Conservation (phyloP, 2,888 invertebrate species). For the Cryptophagus acutangulus region DNA sequence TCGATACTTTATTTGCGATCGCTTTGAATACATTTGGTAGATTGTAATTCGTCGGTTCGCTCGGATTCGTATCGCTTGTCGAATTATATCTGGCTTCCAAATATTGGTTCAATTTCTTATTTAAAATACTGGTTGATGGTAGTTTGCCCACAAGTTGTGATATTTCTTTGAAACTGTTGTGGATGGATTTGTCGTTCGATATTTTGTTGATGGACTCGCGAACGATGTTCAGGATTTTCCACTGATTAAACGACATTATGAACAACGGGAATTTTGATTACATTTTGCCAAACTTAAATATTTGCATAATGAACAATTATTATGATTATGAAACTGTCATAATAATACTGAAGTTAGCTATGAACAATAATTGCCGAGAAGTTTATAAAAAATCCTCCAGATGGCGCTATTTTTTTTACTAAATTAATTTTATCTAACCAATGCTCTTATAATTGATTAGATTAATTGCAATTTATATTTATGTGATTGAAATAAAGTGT, state of each 20-base stretch:
- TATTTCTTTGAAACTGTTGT: slow-evolving; percentile 47
- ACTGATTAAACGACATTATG: slow-evolving; percentile 38
- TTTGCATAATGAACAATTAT: too few species aligned
- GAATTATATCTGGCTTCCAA: slow-evolving; percentile 22
- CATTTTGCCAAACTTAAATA: slow-evolving; percentile 3
- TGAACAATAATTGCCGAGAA: too few species aligned
- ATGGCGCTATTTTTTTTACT: too few species aligned
- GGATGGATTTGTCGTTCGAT: slow-evolving; percentile 45
- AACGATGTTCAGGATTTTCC: slow-evolving; percentile 47
- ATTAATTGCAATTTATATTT: too few species aligned
- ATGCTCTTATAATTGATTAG: too few species aligned
- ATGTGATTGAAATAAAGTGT: too few species aligned
- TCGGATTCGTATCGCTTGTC: not conserved
- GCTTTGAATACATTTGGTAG: slow-evolving; percentile 44
- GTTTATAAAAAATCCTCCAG: too few species aligned
- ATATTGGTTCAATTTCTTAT: slow-evolving; percentile 30
- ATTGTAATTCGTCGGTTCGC: slow-evolving; percentile 7
- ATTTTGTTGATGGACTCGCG: slow-evolving; percentile 47
- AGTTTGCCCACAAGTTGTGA: slow-evolving; percentile 49
- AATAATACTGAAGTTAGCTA: too few species aligned
- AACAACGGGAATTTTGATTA: not conserved
- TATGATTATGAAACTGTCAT: too few species aligned
- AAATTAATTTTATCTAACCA: too few species aligned
- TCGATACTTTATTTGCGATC: slow-evolving; percentile 41
- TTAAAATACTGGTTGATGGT: slow-evolving; percentile 39